Evolutionary conservation across 2,113 vertebrate species (phyloP), one percentile per base, ranked within the genome.

Genomic region (Clupea harengus): DNA sequence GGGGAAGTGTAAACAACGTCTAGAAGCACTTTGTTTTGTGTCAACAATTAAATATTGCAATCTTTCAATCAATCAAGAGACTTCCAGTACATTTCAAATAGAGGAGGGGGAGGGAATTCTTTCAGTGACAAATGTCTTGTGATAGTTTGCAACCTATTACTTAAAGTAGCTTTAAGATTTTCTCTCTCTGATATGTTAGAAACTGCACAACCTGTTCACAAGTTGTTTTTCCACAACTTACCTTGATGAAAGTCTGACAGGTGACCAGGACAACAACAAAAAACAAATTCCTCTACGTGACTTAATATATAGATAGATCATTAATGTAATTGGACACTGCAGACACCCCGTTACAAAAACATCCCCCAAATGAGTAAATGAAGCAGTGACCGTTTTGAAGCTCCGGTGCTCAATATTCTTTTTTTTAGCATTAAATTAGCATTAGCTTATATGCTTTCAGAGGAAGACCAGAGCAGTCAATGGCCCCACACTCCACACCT

Each of bases 401-500:
- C 10, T 11, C 72, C 72, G 17, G 10, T 44, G 39, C 28, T 44
- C 25, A 15, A 5, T 39, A 15, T 2, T 6, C n/a, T 32, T 0
- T 78, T 15, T 78, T 78, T 39, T 78, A 39, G 39, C 39, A 39
- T 39, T 39, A 39, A 39, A 39, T 78, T 39, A 78, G 72, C 28
- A 39, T 78, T 39, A 9, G 28, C 3, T 72, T 72, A 8, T 32
- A 72, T 39, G 28, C 25, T 13, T 78, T 78, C 15, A 32, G 72
- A 17, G 72, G 72, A 32, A 81, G 82, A 32, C 52, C 45, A 82
- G 5, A 83, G 47, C 81, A 83, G 44, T 83, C 18, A 80, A 47
- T 60, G 80, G 15, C 57, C 25, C 67, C 11, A 25, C 84, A 86
- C 45, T 85, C 64, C 52, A 88, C 45, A 15, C 78, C 15, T 80